Conservation (phyloP, 2,888 invertebrate genomes). For the Alloplasta piceator region DNA sequence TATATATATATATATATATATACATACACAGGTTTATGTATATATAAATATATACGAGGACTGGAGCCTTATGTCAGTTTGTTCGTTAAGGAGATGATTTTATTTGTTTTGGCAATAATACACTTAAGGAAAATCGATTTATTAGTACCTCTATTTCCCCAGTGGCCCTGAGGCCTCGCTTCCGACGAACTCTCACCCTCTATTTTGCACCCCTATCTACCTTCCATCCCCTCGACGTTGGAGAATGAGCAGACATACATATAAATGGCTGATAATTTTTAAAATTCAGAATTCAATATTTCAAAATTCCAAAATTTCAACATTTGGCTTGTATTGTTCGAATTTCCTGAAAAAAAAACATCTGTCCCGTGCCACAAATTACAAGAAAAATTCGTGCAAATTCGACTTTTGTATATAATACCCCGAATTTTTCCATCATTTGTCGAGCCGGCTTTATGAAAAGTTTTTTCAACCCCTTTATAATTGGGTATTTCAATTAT, state of each 20-base stretch:
- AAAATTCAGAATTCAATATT: too few relatives aligned
- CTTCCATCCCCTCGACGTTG: background rate
- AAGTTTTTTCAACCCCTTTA: too few relatives aligned
- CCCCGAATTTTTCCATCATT: too few relatives aligned
- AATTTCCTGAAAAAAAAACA: slow-evolving; percentile 21
- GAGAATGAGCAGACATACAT: slow-evolving; percentile 6
- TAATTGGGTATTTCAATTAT: too few relatives aligned
- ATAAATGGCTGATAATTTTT: slow-evolving; percentile 31
- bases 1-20: slow-evolving; percentile 13
- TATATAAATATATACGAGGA: too few relatives aligned
- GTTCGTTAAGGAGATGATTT: slow-evolving; percentile 64
- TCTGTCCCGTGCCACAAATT: background rate
- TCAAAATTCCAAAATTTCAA: too few relatives aligned
- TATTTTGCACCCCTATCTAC: slow-evolving; percentile 1
- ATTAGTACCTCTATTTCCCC: slow-evolving; percentile 63
- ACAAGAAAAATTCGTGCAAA: too few relatives aligned
- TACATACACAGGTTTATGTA: background rate
- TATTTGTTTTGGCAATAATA: slow-evolving; percentile 65
- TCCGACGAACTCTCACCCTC: slow-evolving; percentile 40
- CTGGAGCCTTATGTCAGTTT: slow-evolving; percentile 49
- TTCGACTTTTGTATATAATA: too few relatives aligned
- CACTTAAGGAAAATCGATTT: slow-evolving; percentile 65
- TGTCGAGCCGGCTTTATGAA: too few relatives aligned
- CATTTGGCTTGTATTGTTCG: slow-evolving; percentile 29
- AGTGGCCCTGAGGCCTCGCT: slow-evolving; percentile 54